These are phyloP conservation scores for Yponomeuta malinellus DNA, from an alignment of 2,888 invertebrate genomes.

Conservation along the genomic window DNA sequence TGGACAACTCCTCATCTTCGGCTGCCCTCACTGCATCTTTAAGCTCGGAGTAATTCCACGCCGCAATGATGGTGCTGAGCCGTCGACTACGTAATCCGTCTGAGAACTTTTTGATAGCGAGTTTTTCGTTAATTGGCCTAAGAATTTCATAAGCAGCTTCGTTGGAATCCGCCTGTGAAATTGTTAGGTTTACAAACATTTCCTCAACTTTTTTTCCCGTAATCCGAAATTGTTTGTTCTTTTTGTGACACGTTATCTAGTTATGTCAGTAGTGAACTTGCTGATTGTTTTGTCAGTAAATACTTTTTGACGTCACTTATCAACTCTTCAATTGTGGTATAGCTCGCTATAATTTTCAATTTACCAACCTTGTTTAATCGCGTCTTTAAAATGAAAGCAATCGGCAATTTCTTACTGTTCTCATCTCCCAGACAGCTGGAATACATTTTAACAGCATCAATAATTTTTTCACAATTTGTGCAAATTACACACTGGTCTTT, in stretches of 20 bases:
- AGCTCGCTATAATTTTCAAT: neutral
- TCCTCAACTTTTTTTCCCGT: slow-evolving; percentile 9
- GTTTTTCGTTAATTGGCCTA: too few species aligned
- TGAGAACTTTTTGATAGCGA: too few species aligned
- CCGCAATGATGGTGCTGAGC: slow-evolving; percentile 12
- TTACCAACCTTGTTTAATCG: neutral
- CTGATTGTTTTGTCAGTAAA: slow-evolving; percentile 1
- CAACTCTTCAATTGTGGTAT: neutral
- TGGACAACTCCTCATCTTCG: slow-evolving; percentile 13
- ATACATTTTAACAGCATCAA: too few species aligned
- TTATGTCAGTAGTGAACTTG: neutral
- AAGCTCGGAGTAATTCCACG: slow-evolving; percentile 17
- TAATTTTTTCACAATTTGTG: too few species aligned
- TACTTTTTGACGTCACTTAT: neutral
- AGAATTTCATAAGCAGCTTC: too few species aligned
- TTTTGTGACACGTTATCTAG: neutral
- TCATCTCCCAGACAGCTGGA: too few species aligned
- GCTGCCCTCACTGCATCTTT: slow-evolving; percentile 22
- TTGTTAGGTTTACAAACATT: too few species aligned
- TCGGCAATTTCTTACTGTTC: neutral
- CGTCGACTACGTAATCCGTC: neutral
- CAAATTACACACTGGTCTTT: too few species aligned
- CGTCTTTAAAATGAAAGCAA: slow-evolving; percentile 1
- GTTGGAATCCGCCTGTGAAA: too few species aligned
- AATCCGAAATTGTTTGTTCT: neutral